A percentile compares a stretch with the other conserved stretches of the same genome.
phyloP scores from a whole-genome alignment of 2,888 invertebrate species.

The Acleris emargana region DNA sequence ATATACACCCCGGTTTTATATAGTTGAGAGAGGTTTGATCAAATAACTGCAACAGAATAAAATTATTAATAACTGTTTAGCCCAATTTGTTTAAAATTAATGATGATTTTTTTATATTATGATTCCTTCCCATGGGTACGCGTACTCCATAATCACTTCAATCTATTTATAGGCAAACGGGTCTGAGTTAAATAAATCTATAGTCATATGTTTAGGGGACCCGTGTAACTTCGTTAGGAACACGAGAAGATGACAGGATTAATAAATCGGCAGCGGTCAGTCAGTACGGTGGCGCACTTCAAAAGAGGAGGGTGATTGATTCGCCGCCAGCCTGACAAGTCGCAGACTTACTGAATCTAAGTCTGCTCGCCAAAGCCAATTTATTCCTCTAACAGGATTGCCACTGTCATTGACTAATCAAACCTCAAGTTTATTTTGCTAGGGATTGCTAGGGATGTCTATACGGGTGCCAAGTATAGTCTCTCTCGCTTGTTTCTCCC shows the following conservation, averaged over 20 bases:
- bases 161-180: background rate
- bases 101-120: too few relatives aligned
- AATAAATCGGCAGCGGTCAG: conserved; percentile 62
- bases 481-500: too few relatives aligned
- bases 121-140: too few relatives aligned
- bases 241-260: conserved; percentile 69
- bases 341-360: conserved; percentile 54
- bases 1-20: too few relatives aligned
- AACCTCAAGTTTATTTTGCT: conserved; percentile 21
- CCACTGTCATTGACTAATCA: conserved; percentile 46
- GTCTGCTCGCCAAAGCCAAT: conserved; percentile 50
- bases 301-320: conserved; percentile 70
- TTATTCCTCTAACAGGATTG: conserved; percentile 53
- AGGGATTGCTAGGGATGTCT: conserved; percentile 2
- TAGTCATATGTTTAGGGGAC: conserved; percentile 45
- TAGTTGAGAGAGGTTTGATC: too few relatives aligned
- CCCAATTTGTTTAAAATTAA: too few relatives aligned
- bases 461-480: too few relatives aligned
- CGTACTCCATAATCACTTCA: too few relatives aligned
- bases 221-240: conserved; percentile 56
- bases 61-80: too few relatives aligned
- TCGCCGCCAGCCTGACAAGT: conserved; percentile 59
- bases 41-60: too few relatives aligned
- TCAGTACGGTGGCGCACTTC: conserved; percentile 64
- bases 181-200: background rate